phyloP scores from a whole-genome alignment of 2,888 invertebrate species.

The Drymonia ruficornis region DNA sequence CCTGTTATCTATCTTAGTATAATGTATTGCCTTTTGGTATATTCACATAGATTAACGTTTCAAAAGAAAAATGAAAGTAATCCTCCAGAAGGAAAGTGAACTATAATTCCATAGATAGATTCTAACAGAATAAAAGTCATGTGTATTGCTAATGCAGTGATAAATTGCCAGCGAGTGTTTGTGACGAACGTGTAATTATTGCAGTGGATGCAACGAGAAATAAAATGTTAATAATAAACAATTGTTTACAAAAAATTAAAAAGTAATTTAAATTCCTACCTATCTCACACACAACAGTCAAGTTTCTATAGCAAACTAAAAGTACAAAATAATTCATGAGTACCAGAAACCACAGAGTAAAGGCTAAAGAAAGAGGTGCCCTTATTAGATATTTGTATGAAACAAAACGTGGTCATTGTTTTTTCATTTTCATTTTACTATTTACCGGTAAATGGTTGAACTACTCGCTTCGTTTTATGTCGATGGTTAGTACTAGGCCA shows the following conservation, averaged over 20 bases:
- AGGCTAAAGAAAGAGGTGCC: too few species aligned
- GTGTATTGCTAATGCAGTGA: conserved; percentile 74
- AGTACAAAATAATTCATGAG: too few species aligned
- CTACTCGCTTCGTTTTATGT: too few species aligned
- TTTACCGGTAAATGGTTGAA: too few species aligned
- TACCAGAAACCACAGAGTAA: too few species aligned
- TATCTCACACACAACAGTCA: conserved; percentile 1
- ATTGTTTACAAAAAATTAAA: conserved; percentile 85
- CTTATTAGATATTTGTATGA: too few species aligned
- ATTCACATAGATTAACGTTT: conserved; percentile 73
- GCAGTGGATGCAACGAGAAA: conserved; percentile 77
- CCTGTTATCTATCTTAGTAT: conserved; percentile 46
- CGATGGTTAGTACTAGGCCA: too few species aligned
- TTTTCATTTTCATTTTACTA: too few species aligned
- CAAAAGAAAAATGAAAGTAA: conserved; percentile 83
- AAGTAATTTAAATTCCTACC: conserved; percentile 61
- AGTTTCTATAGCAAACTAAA: too few species aligned
- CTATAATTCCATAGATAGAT: conserved; percentile 76
- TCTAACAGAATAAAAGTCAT: conserved; percentile 77
- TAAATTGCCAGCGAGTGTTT: conserved; percentile 70
- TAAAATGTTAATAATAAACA: conserved; percentile 86
- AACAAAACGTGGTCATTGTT: too few species aligned
- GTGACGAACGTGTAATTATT: conserved; percentile 76
- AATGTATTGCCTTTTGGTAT: conserved; percentile 70
- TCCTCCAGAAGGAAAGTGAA: conserved; percentile 58